Base-by-base conservation (phyloP, 2,888 invertebrate genomes). In the Urechis unicinctus region DNA sequence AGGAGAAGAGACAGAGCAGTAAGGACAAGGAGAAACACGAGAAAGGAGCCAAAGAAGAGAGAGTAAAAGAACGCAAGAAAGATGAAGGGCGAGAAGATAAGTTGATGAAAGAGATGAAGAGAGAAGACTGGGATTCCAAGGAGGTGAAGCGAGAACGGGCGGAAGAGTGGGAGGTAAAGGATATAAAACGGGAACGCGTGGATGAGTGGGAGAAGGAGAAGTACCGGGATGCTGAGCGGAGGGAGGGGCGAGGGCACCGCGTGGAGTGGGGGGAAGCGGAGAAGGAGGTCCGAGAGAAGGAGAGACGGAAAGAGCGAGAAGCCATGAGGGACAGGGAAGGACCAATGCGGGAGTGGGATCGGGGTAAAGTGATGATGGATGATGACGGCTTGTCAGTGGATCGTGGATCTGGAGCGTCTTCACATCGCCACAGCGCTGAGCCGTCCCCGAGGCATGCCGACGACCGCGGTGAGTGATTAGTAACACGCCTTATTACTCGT, bases 381-480 rank as follows among this genome's bases (percentile, higher is more conserved):
- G n/a, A n/a, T n/a, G n/a, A n/a, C n/a, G n/a, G n/a, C n/a, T n/a
- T n/a, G n/a, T n/a, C n/a, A n/a, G n/a, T n/a, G n/a, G n/a, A 43
- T 31, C 49, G 53, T 52, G 31, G 50, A 53, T 26, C 62, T 61
- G 53, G 62, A 56, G 49, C 62, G 57, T 24, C 45, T 2, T 48
- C 54, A 17, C 60, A 60, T 36, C 60, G 61, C 36, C 67, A 60
- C 49, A 70, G 69, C 59, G 67, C 68, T 26, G 72, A 72, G 51
- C 61, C 63, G 3, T 70, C 69, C 3, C 67, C 71, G 4, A 65
- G 67, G 59, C 53, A 61, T 44, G 36, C 57, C 17, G 73, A 73
- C 22, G 74, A 74, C 56, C 66, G 73, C 68, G 73, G 73, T 72
- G 49, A 17, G 59, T 57, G 45, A 6, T 6, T 22, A 9, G n/a